Base-by-base conservation (phyloP, 2,113 vertebrate species). In the Parotia lawesii region DNA sequence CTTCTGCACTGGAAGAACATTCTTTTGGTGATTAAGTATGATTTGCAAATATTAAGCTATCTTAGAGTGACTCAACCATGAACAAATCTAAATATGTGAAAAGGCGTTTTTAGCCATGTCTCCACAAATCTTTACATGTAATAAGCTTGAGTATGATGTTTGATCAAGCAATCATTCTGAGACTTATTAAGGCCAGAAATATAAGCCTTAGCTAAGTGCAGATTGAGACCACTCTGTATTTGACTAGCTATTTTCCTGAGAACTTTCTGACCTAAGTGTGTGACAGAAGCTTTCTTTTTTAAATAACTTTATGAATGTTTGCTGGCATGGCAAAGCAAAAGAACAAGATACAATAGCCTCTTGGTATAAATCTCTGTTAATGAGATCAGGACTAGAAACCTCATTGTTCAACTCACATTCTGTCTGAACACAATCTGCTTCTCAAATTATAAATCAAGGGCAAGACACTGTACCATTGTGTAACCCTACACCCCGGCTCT, bases 391-490 rank as follows among this genome's bases (percentile, higher is more conserved):
- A 93, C 95, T 90, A 96, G 96, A 94, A 96, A 95, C 82, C 64
- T 95, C 94, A 96, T 95, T 95, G 95, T 97, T 97, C 94, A 53
- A 27, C 89, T 95, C 78, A 76, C 93, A 93, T 97, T 95, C 91
- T 96, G 94, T 71, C 94, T 94, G 96, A 96, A 96, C 14, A 33
- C 91, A 95, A 95, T 97, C 93, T 95, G 93, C 91, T 95, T 93
- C 93, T 95, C 94, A 97, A 97, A 97, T 96, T 95, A 97, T 96
- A 97, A 97, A 96, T 97, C 96, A 95, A 75, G 75, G 93, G 89
- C 84, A 87, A 95, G 95, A 97, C 95, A 97, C 96, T 95, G 94
- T 96, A 94, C 95, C 93, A 95, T 96, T 97, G 95, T 95, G 94
- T 95, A 96, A 95, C 94, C 69, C 89, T 94, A 97, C 91, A 97